Conservation (phyloP, 2,797 vertebrate species). For the Arctocebus calabarensis region DNA sequence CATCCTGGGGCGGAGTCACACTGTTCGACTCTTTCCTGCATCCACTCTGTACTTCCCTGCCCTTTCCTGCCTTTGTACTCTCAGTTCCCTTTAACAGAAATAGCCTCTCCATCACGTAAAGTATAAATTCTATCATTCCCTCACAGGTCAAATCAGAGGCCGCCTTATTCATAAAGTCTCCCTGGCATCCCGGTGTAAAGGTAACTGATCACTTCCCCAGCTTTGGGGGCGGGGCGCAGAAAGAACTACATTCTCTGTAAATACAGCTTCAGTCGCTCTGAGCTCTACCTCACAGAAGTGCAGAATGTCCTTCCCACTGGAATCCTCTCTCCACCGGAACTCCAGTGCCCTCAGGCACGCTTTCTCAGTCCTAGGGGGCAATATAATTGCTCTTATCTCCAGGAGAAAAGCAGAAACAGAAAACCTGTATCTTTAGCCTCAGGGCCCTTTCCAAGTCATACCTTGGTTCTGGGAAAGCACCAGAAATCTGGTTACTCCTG, state of each 20-base stretch:
- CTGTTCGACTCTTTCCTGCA: neutral
- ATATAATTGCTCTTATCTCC: neutral
- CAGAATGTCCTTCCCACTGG: neutral
- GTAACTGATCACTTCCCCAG: neutral
- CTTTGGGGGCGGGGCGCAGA: neutral
- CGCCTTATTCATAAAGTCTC: neutral
- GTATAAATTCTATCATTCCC: neutral
- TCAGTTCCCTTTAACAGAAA: neutral
- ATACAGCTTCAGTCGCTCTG: neutral
- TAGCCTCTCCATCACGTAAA: neutral
- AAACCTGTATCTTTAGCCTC: neutral
- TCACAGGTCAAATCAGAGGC: neutral
- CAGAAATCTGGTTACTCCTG: neutral
- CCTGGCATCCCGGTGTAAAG: neutral
- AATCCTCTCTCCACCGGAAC: neutral
- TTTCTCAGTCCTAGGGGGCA: neutral
- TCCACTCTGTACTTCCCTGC: neutral
- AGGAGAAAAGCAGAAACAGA: neutral
- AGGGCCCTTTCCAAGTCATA: neutral
- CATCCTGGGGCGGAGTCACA: neutral
- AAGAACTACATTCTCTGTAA: neutral
- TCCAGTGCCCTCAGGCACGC: neutral
- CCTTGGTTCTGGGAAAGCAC: neutral
- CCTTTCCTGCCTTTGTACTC: neutral
- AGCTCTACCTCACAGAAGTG: neutral